Percentiles rank a stretch among this genome's conserved stretches.
phyloP scores from a whole-genome alignment of 2,113 vertebrate genomes.

The Panthera uncia region DNA sequence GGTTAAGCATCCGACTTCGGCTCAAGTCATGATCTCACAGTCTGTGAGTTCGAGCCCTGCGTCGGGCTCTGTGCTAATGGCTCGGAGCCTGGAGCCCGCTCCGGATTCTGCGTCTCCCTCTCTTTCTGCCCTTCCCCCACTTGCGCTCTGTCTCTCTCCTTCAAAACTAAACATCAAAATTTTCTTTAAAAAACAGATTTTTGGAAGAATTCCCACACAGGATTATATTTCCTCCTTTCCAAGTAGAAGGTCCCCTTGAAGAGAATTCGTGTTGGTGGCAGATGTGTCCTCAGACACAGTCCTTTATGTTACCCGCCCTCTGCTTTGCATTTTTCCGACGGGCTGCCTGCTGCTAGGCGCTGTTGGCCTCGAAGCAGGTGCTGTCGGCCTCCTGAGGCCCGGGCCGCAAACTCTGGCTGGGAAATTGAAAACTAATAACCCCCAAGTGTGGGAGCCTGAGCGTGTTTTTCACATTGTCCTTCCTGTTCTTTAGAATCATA shows the following conservation, averaged over 20 bases:
- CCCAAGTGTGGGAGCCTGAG: not conserved
- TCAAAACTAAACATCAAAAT: no score
- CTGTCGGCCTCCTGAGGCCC: not conserved
- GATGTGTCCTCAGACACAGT: fast-evolving
- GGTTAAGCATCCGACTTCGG: no score
- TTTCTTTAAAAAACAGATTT: not conserved
- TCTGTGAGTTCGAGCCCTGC: no score
- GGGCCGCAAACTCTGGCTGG: not conserved
- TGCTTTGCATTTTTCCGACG: no score
- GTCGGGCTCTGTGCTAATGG: no score
- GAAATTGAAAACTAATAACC: not conserved
- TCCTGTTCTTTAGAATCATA: not conserved
- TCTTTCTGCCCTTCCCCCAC: no score
- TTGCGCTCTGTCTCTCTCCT: no score
- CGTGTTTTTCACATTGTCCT: not conserved
- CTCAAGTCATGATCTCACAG: no score
- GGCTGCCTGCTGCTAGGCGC: not conserved
- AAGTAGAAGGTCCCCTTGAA: not conserved
- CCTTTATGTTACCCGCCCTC: no score
- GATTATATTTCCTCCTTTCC: not conserved
- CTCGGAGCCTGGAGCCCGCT: no score
- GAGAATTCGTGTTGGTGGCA: not conserved
- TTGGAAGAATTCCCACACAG: not conserved
- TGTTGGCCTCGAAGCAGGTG: fast-evolving
- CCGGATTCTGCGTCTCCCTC: no score